Conservation (phyloP, 2,113 vertebrate species). For the Urocynchramus pylzowi region DNA sequence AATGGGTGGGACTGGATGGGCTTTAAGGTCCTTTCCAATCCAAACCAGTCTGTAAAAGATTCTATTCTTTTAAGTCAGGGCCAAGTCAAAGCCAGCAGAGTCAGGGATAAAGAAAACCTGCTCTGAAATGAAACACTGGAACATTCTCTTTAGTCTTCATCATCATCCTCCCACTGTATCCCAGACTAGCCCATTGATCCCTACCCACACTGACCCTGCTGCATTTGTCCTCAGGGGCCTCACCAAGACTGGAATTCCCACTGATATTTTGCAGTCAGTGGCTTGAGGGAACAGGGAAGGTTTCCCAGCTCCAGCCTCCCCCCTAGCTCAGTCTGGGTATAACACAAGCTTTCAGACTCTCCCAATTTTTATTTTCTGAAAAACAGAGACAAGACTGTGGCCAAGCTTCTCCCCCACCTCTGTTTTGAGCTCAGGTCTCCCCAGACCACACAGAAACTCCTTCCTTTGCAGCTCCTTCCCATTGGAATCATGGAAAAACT, state of each 20-base stretch:
- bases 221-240: neutral
- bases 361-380: neutral
- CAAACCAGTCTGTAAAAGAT: neutral
- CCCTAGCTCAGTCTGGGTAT: neutral
- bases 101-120: neutral
- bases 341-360: fast-evolving
- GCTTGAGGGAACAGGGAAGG: neutral
- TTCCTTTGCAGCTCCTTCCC: neutral
- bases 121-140: neutral
- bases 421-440: neutral
- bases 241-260: neutral
- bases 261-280: neutral
- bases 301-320: neutral
- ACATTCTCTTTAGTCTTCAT: neutral
- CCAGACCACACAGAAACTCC: neutral
- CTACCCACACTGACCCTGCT: fast-evolving
- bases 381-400: neutral
- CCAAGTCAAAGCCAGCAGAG: neutral
- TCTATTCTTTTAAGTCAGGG: neutral
- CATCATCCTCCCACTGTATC: neutral
- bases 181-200: neutral
- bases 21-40: neutral
- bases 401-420: neutral
- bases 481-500: neutral
- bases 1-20: neutral